A percentile compares a stretch with the other conserved stretches of the same genome.
phyloP scores from a whole-genome alignment of 2,113 vertebrate genomes.

The Aviceda subcristata region DNA sequence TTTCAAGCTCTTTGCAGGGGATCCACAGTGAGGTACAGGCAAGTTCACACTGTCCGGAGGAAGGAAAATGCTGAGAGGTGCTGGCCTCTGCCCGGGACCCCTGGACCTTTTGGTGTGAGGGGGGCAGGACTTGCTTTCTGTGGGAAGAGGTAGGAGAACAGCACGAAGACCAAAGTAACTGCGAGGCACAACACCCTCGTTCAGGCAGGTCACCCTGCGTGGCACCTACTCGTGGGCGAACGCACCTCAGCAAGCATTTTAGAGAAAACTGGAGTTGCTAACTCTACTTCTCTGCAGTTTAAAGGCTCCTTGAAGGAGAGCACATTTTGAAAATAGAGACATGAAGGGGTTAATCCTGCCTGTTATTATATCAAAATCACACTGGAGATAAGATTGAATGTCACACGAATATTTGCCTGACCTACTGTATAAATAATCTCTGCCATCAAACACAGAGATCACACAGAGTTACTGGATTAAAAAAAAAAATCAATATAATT shows the following conservation, averaged over 20 bases:
- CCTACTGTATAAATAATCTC: constrained; percentile 8
- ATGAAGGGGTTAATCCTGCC: not conserved
- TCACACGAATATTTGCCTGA: not conserved
- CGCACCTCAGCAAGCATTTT: not conserved
- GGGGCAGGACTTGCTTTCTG: not conserved
- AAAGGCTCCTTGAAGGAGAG: not conserved
- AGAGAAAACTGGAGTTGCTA: not conserved
- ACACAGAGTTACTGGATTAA: not conserved
- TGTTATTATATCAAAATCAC: constrained; percentile 8
- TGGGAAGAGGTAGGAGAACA: not conserved
- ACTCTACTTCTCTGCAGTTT: not conserved
- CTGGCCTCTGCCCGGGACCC: not conserved
- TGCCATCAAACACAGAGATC: constrained; percentile 10
- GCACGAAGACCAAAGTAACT: not conserved
- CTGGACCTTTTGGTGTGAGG: not conserved
- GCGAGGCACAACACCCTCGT: not conserved
- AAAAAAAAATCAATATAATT: constrained; percentile 1
- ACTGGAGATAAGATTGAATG: not conserved
- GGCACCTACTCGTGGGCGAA: not conserved
- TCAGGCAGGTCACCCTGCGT: not conserved
- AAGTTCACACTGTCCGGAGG: not conserved
- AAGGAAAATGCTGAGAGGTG: not conserved
- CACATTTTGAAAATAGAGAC: not conserved
- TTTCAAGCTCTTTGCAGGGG: not conserved
- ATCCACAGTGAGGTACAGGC: not conserved